Evolutionary conservation across 2,888 invertebrate genomes (phyloP), one percentile per base, ranked within the genome.

Genomic region (Saturnia japonica): DNA sequence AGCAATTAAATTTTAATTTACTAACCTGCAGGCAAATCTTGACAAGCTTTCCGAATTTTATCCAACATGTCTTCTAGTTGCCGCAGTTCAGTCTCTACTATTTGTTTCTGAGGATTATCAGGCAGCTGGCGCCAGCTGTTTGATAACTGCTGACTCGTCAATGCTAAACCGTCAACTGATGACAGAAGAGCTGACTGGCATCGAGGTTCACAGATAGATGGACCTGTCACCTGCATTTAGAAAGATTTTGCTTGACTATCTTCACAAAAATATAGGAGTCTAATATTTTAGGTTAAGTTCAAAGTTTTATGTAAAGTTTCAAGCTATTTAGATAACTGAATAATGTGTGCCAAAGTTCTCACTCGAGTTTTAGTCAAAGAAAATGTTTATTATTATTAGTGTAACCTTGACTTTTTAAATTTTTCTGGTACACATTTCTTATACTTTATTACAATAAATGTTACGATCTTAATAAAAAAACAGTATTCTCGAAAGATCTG

Each of bases 11-110:
- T 43, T 43, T 54, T 9, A 22, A 54, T 14, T 28, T 60, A 67
- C 25, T 0, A 12, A 71, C 71, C 71, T 51, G 47, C 12, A 42
- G 43, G 54, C 12, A 40, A 64, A 42, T 40, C 62, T 11, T 66
- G 64, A 57, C 72, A 72, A n/a, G 70, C 68, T 3, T 42, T 68
- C 42, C 72, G 47, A 11, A 72, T 45, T 19, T 70, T 45, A 12
- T 70, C 45, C 11, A 72, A 43, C 16, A 60, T 22, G n/a, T 60
- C 51, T 12, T 70, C 70, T 12, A 72, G 14, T 7, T 51, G 1
- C n/a, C 66, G 67, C 25, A 60, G 66, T 9, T 66, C 66, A 4
- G 16, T 25, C 40, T 71, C 68, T 8, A 71, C 25, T 3, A 40
- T 14, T 12, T 45, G 16, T 60, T 25, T 34, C 19, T 42, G 51